Conservation (phyloP, 2,797 vertebrate genomes). For the Esox masquinongy region DNA sequence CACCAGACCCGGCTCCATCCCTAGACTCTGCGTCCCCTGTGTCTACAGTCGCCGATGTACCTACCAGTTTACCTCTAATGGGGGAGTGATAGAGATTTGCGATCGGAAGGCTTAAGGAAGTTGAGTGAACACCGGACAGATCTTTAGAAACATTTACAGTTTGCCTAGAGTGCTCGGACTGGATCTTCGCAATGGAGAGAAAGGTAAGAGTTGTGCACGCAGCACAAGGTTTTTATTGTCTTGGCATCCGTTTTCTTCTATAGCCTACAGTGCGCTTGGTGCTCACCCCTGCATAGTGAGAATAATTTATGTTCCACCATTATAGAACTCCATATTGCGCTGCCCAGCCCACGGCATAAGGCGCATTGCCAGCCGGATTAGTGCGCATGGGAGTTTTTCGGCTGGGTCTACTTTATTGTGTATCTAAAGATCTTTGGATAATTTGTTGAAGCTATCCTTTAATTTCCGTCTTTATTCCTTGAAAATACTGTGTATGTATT, state of each 20-base stretch:
- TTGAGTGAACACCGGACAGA: slow-evolving; percentile 63
- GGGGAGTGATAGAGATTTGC: slow-evolving; percentile 65
- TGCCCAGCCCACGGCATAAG: slow-evolving; percentile 44
- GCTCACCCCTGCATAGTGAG: slow-evolving; percentile 31
- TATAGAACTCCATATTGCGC: slow-evolving; percentile 50
- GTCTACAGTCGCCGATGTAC: slow-evolving; percentile 63
- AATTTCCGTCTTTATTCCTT: slow-evolving; percentile 15
- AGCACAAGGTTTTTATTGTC: slow-evolving; percentile 42
- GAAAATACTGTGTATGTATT: not conserved
- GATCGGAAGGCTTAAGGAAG: slow-evolving; percentile 66
- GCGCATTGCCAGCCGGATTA: slow-evolving; percentile 58
- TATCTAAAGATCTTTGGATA: slow-evolving; percentile 25
- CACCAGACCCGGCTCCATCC: slow-evolving; percentile 73
- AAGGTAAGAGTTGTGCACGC: slow-evolving; percentile 76
- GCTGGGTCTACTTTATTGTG: slow-evolving; percentile 64
- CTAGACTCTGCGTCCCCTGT: slow-evolving; percentile 70
- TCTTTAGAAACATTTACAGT: slow-evolving; percentile 50
- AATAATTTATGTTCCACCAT: slow-evolving; percentile 60
- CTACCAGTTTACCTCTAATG: slow-evolving; percentile 57
- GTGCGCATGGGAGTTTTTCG: slow-evolving; percentile 68
- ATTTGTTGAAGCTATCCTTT: slow-evolving; percentile 29
- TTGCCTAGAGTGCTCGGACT: slow-evolving; percentile 59
- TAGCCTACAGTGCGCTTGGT: slow-evolving; percentile 22
- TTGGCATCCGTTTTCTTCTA: slow-evolving; percentile 41
- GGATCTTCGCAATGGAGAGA: slow-evolving; percentile 77